phyloP scores from a whole-genome alignment of 2,888 invertebrate species.

The Agonopterix heracliana region DNA sequence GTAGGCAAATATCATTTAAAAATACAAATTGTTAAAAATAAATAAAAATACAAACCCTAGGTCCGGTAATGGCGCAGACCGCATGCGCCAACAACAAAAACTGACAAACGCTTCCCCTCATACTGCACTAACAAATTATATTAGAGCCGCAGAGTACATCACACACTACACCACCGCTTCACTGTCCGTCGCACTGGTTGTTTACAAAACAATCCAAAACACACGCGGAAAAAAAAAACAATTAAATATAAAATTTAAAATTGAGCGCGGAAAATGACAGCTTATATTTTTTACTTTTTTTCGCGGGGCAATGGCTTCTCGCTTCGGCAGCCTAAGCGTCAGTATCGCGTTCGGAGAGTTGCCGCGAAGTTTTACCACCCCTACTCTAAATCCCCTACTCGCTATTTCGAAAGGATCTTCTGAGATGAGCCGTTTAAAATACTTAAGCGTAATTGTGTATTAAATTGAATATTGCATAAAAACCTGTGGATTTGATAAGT shows the following conservation, averaged over 20 bases:
- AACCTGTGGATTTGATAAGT: slow-evolving; percentile 11
- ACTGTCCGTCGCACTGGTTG: too few relatives aligned
- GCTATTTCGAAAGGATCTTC: slow-evolving; percentile 65
- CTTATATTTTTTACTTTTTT: slow-evolving; percentile 23
- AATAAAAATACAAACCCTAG: slow-evolving; percentile 48
- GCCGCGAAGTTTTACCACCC: slow-evolving; percentile 68
- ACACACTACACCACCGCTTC: slow-evolving; percentile 46
- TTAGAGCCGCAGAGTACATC: slow-evolving; percentile 67
- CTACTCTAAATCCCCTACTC: slow-evolving; percentile 64
- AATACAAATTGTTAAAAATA: neutral
- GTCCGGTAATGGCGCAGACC: slow-evolving; percentile 69
- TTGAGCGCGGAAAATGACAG: slow-evolving; percentile 25
- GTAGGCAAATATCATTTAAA: too few relatives aligned
- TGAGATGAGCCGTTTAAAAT: slow-evolving; percentile 41
- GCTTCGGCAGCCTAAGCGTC: slow-evolving; percentile 48
- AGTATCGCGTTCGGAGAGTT: slow-evolving; percentile 52
- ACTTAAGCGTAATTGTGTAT: slow-evolving; percentile 33
- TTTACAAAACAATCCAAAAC: slow-evolving; percentile 28
- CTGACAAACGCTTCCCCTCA: slow-evolving; percentile 50
- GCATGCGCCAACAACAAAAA: slow-evolving; percentile 66
- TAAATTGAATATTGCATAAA: slow-evolving; percentile 56
- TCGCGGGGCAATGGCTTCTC: slow-evolving; percentile 44
- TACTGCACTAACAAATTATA: slow-evolving; percentile 61
- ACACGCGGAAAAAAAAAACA: slow-evolving; percentile 28
- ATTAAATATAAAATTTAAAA: slow-evolving; percentile 31